Conservation (phyloP, 2,888 invertebrate genomes). For the Mycalesis mineus region DNA sequence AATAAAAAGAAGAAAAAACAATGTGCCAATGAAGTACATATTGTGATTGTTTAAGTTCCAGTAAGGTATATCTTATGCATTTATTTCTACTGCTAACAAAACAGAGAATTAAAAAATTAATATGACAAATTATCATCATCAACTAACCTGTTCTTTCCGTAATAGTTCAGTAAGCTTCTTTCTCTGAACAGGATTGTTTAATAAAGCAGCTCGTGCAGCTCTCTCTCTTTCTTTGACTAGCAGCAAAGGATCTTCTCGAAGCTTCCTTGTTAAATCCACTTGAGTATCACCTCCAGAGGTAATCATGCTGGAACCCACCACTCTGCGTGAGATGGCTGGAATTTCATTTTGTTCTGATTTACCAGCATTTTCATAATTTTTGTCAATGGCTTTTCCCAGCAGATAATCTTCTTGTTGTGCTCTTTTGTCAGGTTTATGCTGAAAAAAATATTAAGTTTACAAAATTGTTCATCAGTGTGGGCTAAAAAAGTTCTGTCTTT, state of each 20-base stretch:
- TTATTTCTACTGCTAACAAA: no score
- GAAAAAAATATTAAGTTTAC: no score
- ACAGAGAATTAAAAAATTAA: no score
- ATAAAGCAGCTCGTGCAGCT: conserved; percentile 88
- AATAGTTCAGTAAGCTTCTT: conserved; percentile 90
- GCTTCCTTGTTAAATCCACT: conserved; percentile 91
- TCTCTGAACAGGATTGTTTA: conserved; percentile 95
- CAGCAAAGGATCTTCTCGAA: conserved; percentile 95
- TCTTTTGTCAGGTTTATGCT: conserved; percentile 77
- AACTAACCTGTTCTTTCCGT: conserved; percentile 72
- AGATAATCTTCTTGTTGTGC: conserved; percentile 93
- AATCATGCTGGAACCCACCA: conserved; percentile 66
- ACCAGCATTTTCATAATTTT: conserved; percentile 81
- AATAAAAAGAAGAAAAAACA: no score
- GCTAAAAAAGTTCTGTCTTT: no score
- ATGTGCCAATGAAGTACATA: no score
- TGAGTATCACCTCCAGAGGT: conserved; percentile 80
- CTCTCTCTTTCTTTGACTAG: conserved; percentile 93
- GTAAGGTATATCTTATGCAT: no score
- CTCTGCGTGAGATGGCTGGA: conserved; percentile 78
- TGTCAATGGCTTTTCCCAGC: conserved; percentile 88
- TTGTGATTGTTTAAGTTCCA: no score
- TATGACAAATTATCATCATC: neutral
- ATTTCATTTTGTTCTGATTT: conserved; percentile 86
- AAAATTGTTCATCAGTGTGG: no score